A percentile compares a stretch with the other conserved stretches of the same genome.
Evolutionary conservation across 2,113 vertebrate species (phyloP).

Genomic region (Hipposideros armiger): DNA sequence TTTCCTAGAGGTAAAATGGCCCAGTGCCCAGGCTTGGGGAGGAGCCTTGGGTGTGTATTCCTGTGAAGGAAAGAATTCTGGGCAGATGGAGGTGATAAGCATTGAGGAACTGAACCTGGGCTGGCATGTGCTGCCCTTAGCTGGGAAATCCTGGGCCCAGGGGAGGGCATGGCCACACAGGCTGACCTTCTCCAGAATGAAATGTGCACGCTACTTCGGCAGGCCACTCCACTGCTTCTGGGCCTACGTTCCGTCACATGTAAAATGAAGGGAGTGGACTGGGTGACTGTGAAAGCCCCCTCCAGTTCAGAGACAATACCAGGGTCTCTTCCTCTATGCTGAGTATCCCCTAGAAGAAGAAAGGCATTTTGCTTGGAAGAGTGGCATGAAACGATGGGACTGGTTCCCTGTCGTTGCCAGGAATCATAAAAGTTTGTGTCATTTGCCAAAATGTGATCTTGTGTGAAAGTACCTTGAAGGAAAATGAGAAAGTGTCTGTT

Average conservation of each 20-base stretch:
- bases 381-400: not conserved
- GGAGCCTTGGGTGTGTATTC: not conserved
- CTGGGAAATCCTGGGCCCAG: not conserved
- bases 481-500: not conserved
- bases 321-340: not conserved
- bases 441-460: not conserved
- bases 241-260: not conserved
- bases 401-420: not conserved
- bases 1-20: constrained; percentile 68
- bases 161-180: not conserved
- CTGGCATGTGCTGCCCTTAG: not conserved
- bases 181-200: not conserved
- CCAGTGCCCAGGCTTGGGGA: constrained; percentile 4
- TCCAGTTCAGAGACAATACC: not conserved
- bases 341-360: not conserved
- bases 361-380: not conserved
- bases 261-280: not conserved
- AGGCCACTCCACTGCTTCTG: not conserved
- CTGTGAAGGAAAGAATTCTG: constrained; percentile 44
- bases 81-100: not conserved
- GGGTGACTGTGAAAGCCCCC: not conserved
- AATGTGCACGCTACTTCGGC: not conserved
- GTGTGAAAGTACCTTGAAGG: not conserved
- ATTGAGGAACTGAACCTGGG: not conserved
- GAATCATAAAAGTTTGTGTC: not conserved